phyloP scores from a whole-genome alignment of 2,113 vertebrate genomes.

The Uria lomvia region DNA sequence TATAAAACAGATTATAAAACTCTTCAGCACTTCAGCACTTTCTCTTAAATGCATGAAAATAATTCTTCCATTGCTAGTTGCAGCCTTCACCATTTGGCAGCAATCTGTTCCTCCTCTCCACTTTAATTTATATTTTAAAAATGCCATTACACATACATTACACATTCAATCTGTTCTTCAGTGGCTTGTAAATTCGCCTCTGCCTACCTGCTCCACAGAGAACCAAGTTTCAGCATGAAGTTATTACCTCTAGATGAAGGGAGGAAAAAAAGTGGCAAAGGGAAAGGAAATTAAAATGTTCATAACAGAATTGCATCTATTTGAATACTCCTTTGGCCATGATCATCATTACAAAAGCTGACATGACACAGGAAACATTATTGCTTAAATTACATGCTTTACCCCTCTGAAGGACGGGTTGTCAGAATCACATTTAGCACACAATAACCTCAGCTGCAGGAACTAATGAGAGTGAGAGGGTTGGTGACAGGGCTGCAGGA shows the following conservation, averaged over 20 bases:
- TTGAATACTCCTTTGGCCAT: not conserved
- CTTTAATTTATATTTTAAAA: not conserved
- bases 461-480: not conserved
- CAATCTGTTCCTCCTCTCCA: not conserved
- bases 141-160: not conserved
- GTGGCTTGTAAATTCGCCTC: not conserved
- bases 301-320: not conserved
- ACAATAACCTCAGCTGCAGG: not conserved
- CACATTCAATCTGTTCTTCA: not conserved
- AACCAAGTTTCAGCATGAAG: not conserved
- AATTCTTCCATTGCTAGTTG: conserved; percentile 26
- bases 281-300: not conserved
- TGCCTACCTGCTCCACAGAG: not conserved
- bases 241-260: not conserved
- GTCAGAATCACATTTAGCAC: not conserved
- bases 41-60: conserved; percentile 7
- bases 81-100: conserved; percentile 21
- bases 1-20: conserved; percentile 47
- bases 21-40: conserved; percentile 13
- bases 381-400: not conserved
- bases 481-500: not conserved
- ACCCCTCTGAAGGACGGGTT: not conserved
- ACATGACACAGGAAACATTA: not conserved
- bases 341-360: not conserved
- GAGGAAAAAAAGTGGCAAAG: not conserved